These are phyloP conservation scores for Helobdella robusta DNA, from an alignment of 2,888 invertebrate species.

Conservation along the genomic window DNA sequence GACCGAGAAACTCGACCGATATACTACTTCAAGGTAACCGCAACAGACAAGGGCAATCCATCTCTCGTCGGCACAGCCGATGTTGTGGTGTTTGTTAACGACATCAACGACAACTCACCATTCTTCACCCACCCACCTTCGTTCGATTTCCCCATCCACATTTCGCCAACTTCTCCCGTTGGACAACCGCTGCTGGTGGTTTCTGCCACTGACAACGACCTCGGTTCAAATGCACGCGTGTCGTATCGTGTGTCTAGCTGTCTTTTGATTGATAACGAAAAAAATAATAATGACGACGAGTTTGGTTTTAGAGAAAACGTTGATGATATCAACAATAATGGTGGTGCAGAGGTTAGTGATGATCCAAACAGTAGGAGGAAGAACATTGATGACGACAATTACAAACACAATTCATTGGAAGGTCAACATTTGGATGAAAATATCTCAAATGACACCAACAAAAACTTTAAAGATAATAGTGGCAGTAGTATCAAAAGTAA, in stretches of 20 bases:
- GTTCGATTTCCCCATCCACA: conserved; percentile 29
- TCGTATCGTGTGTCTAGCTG: conserved; percentile 23
- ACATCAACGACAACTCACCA: conserved; percentile 34
- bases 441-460: too few relatives aligned
- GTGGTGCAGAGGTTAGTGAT: too few relatives aligned
- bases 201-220: conserved; percentile 31
- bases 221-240: conserved; percentile 28
- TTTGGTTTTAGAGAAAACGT: too few relatives aligned
- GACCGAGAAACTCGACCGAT: conserved; percentile 31
- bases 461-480: not conserved
- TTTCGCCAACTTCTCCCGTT: conserved; percentile 28
- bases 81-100: conserved; percentile 31
- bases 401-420: not conserved
- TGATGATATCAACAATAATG: too few relatives aligned
- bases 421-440: not conserved
- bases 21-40: conserved; percentile 30
- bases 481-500: not conserved
- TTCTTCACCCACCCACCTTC: conserved; percentile 31
- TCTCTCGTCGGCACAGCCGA: conserved; percentile 29
- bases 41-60: conserved; percentile 24
- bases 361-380: too few relatives aligned
- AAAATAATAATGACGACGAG: too few relatives aligned
- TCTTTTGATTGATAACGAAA: too few relatives aligned
- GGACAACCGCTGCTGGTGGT: conserved; percentile 28
- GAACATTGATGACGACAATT: not conserved